Conservation (phyloP, 2,113 vertebrate species). For the Petroica traversi region DNA sequence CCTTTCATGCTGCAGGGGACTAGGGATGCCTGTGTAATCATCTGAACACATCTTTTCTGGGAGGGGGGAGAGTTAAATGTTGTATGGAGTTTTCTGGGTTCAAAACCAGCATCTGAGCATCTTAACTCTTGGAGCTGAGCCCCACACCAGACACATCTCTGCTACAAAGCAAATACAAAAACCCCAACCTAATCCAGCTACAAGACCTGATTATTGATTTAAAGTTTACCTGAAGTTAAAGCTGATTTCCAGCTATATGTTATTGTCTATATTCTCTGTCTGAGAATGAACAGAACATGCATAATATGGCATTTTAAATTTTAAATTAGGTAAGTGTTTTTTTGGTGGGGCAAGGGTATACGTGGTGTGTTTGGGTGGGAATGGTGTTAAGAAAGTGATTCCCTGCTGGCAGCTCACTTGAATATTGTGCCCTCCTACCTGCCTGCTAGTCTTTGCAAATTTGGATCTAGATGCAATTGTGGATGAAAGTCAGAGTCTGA, state of each 20-base stretch:
- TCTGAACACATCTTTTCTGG: background rate
- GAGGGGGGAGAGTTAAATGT: rapidly evolving
- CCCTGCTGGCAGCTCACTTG: background rate
- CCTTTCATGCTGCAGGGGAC: background rate
- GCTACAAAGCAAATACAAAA: background rate
- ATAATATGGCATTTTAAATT: background rate
- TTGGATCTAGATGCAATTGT: background rate
- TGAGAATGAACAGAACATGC: background rate
- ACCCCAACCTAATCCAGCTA: background rate
- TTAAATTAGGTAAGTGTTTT: background rate
- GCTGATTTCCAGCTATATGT: background rate
- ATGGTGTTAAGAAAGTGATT: background rate
- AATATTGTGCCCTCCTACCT: background rate
- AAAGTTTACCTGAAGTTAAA: background rate
- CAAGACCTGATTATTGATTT: background rate
- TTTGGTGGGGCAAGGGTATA: rapidly evolving
- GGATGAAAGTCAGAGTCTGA: background rate
- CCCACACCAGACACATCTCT: background rate
- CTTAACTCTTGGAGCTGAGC: background rate
- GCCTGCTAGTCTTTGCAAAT: background rate
- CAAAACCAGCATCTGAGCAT: background rate
- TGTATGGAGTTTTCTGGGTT: background rate
- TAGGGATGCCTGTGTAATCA: background rate
- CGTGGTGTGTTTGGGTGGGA: background rate
- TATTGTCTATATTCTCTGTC: background rate